phyloP scores from a whole-genome alignment of 2,888 invertebrate genomes.

The Malthinus seriepunctatus region DNA sequence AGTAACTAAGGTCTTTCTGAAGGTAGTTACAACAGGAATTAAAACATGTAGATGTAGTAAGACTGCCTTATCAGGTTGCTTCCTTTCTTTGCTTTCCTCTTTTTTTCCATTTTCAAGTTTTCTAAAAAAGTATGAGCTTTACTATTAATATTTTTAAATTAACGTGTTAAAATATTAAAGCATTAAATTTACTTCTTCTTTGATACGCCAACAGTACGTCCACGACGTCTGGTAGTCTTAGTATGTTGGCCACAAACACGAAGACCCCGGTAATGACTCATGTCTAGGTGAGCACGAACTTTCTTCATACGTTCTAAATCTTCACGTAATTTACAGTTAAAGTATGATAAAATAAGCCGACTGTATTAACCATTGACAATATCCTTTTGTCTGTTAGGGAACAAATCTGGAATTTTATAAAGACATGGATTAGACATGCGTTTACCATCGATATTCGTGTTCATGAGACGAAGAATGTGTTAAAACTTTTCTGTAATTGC shows the following conservation, averaged over 20 bases:
- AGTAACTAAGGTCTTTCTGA: no score
- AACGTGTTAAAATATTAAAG: slow-evolving; percentile 34
- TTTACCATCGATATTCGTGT: slow-evolving; percentile 99
- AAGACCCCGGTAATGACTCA: slow-evolving; percentile 99
- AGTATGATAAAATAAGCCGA: slow-evolving; percentile 89
- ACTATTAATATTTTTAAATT: slow-evolving; percentile 33
- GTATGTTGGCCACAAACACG: slow-evolving; percentile 99
- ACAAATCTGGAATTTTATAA: slow-evolving; percentile 99
- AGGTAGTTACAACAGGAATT: no score
- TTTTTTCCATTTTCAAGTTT: no score
- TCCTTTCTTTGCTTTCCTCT: no score
- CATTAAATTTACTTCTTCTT: slow-evolving; percentile 97
- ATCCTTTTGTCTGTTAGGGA: slow-evolving; percentile 99
- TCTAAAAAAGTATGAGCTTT: no score
- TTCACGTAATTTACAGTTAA: slow-evolving; percentile 99
- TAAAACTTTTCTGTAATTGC: slow-evolving; percentile 99
- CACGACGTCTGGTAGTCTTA: slow-evolving; percentile 98
- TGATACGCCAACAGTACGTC: slow-evolving; percentile 99
- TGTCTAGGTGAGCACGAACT: slow-evolving; percentile 97
- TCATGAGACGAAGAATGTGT: slow-evolving; percentile 99
- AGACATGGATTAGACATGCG: slow-evolving; percentile 96
- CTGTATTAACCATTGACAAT: slow-evolving; percentile 98
- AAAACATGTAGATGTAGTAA: no score
- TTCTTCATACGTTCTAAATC: slow-evolving; percentile 99
- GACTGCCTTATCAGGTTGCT: no score